A percentile compares a stretch with the other conserved stretches of the same genome.
Evolutionary conservation across 2,113 vertebrate species (phyloP).

Genomic region (Pseudopodoces humilis): DNA sequence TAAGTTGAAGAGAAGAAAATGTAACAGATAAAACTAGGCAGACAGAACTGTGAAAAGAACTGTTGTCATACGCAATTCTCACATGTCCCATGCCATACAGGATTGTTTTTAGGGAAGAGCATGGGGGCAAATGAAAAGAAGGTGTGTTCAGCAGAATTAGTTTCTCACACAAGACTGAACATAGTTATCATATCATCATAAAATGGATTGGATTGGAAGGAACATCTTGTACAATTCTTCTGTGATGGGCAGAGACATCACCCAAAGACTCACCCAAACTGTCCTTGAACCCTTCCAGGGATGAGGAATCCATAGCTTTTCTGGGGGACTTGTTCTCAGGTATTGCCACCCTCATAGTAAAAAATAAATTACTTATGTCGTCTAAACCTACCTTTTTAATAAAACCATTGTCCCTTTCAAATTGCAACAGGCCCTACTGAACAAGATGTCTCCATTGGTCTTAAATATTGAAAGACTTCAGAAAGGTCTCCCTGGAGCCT

Average conservation of each 20-base stretch:
- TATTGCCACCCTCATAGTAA: fast-evolving
- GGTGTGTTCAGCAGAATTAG: background rate
- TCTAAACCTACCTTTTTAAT: background rate
- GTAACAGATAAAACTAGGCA: background rate
- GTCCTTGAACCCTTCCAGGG: fast-evolving
- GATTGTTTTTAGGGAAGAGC: background rate
- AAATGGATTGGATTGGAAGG: background rate
- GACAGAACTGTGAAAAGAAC: background rate
- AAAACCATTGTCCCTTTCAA: background rate
- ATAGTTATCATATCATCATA: background rate
- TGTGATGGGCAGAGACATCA: background rate
- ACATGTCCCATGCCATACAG: background rate
- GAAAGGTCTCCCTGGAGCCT: background rate
- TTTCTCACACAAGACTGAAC: background rate
- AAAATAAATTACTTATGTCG: background rate
- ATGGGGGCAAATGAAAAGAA: background rate
- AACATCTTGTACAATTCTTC: background rate
- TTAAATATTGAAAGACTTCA: background rate
- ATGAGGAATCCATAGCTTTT: background rate
- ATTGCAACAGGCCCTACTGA: background rate
- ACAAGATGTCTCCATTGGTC: background rate
- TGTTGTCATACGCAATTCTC: background rate
- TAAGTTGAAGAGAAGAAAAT: background rate
- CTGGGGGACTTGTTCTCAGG: background rate
- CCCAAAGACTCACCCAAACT: background rate